Evolutionary conservation across 2,888 invertebrate species (phyloP), one percentile per base, ranked within the genome.

Genomic region (Zaprionus obscuricornis): DNA sequence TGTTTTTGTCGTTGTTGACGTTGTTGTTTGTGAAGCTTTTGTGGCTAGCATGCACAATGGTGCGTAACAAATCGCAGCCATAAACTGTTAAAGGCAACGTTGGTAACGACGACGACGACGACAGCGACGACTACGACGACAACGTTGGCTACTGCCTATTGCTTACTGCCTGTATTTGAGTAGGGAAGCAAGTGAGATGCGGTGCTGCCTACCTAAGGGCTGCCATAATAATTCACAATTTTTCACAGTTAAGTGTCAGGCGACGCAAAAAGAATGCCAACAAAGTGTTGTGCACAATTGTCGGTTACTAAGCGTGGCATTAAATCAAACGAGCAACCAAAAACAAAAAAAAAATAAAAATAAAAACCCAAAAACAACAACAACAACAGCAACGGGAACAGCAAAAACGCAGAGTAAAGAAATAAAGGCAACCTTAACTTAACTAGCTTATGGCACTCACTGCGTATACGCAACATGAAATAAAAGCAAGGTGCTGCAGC

Each of bases 161-260:
- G n/a, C 73, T 62, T 39, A 50, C 34, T 33, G 24, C 14, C 29
- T 20, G 27, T 36, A 37, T 39, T 52, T 45, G 51, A 46, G 17
- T 37, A 26, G 26, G 11, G 16, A 22, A 2, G 17, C 27, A 8
- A 17, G 33, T 6, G 4, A 4, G 11, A 11, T 5, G 22, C 3
- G 7, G 11, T n/a, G 14, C 18, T 18, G 18, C 27, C 24, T 31
- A 37, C 39, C 56, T 56, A 17, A 67, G 64, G 40, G 59, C 73
- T 67, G 72, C 73, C 77, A 84, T 81, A 86, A 82, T 82, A 86
- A 82, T 86, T 82, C 85, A 86, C 78, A 86, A 86, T 82, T 84
- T 82, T 82, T 82, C 86, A 84, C 74, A 70, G 86, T 72, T 81
- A 82, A 82, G 86, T 86, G 82, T 82, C 82, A 86, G 81, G 79